Base-by-base conservation (phyloP, 2,113 vertebrate genomes). In the Spilogale gracilis region DNA sequence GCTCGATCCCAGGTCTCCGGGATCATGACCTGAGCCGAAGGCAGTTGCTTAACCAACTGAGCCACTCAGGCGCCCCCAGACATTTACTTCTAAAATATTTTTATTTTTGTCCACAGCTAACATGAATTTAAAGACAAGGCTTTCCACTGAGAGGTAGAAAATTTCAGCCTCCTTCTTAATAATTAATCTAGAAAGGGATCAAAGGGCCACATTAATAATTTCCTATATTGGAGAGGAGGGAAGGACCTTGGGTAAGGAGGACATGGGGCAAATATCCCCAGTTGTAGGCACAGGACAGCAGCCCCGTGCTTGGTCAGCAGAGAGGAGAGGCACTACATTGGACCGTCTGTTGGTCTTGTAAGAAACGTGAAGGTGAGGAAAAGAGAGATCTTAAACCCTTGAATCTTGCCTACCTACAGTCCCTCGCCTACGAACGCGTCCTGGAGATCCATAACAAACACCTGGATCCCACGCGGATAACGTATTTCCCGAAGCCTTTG, bases 401-500 rank as follows among this genome's bases (percentile, higher is more conserved):
- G 2, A 10, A 50, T 83, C 11, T 94, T 93, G 52, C 18, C 95
- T 97, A 0, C 27, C 1, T 21, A 1, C 95, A 99, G 99, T 99
- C 98, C 7, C 97, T 98, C 43, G 38, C 98, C 0, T 99, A 99
- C 63, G 98, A 99, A 43, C 97, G 0, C 0, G 98, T 99, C 97
- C 97, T 98, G 98, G 98, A 99, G 94, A 99, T 99, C 82, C 99
- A 99, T 54, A 98, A 97, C 67, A 84, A 97, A 25, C 98, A 99
- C 78, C 84, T 99, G 73, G 98, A 98, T 38, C 99, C 99, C 84
- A 96, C 98, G 3, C 94, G 98, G 93, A 96, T 95, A 17, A 99
- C 98, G 0, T 99, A 97, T 89, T 99, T 99, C 98, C 99, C 99
- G 91, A 99, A 98, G 18, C 99, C 99, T 2, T 85, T 99, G 96